Base-by-base conservation (phyloP, 2,888 invertebrate genomes). In the Buathra laborator region DNA sequence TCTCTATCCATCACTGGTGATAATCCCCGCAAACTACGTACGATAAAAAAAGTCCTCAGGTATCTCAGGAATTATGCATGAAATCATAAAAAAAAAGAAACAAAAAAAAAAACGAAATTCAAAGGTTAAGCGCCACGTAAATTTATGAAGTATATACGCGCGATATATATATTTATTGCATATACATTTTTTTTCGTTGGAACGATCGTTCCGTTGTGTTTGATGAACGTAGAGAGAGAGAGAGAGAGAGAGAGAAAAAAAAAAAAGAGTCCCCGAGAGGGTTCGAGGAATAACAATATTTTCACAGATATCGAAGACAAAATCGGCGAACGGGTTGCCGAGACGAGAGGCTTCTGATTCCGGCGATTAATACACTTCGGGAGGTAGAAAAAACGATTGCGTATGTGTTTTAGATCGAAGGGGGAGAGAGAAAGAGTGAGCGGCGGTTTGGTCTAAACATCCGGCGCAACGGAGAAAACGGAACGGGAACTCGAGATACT, bases 251-350 rank as follows among this genome's bases (percentile, higher is more conserved):
- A 48, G 32, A 51, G 19, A 24, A 24, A 24, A 24, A 24, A 24
- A 24, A 19, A 19, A 19, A 19, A 19, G 70, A 74, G 32, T 24
- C 62, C 79, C 84, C 48, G 37, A 32, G 10, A 14, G 78, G 86
- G 84, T 75, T 62, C 16, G 32, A 76, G 37, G 66, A 88, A 87
- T 88, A 89, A 89, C 87, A 68, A 78, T 90, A 86, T 90, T 90
- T 90, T 90, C 90, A 86, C 89, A 90, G 89, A 89, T 90, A 32
- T 79, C 83, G 83, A 86, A 85, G 67, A 80, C 37, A 29, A 67
- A 76, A 67, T 70, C 46, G 71, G 79, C 62, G 68, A 74, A 59
- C 74, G 62, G 81, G 81, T 70, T 78, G 78, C 64, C 51, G 66
- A 76, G 44, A 56, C 68, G 59, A 71, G 78, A 48, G 72, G 19